Conservation (phyloP, 2,113 vertebrate species). For the Ameiurus melas region DNA sequence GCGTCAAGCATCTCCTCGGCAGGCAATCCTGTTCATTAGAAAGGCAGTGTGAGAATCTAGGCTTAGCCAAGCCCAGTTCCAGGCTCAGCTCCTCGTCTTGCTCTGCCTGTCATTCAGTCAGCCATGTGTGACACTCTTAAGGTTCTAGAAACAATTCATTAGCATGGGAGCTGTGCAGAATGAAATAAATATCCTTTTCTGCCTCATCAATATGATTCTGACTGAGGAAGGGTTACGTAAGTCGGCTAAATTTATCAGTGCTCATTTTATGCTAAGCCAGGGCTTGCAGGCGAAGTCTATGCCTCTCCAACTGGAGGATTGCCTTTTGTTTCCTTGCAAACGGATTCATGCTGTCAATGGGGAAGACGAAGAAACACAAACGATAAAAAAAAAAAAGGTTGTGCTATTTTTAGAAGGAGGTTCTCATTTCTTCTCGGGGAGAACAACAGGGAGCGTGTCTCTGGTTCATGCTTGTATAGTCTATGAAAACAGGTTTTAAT, state of each 20-base stretch:
- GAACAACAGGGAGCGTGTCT: slow-evolving; percentile 44
- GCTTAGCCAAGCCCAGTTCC: slow-evolving; percentile 45
- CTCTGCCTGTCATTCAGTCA: slow-evolving; percentile 48
- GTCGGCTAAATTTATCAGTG: slow-evolving; percentile 76
- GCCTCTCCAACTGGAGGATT: slow-evolving; percentile 55
- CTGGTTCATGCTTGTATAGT: slow-evolving; percentile 44
- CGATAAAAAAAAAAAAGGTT: slow-evolving; percentile 53
- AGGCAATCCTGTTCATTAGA: slow-evolving; percentile 51
- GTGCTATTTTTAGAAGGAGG: slow-evolving; percentile 61
- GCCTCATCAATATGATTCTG: slow-evolving; percentile 75
- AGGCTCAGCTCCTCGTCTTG: slow-evolving; percentile 27
- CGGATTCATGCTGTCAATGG: slow-evolving; percentile 55
- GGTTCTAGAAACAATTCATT: slow-evolving; percentile 59
- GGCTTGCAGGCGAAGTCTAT: slow-evolving; percentile 66
- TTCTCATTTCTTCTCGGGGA: slow-evolving; percentile 48
- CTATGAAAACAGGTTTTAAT: slow-evolving; percentile 59
- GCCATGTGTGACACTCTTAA: slow-evolving; percentile 54
- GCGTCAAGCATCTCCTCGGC: slow-evolving; percentile 43
- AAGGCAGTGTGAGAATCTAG: slow-evolving; percentile 49
- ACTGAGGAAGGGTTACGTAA: slow-evolving; percentile 72
- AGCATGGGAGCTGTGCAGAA: slow-evolving; percentile 56
- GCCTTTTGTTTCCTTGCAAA: slow-evolving; percentile 66
- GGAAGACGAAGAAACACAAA: slow-evolving; percentile 55
- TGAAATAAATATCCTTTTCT: slow-evolving; percentile 67
- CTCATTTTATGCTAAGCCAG: slow-evolving; percentile 74